Base-by-base conservation (phyloP, 64 coral and sea anemone genomes). In the Dendrophyllia cribrosa region DNA sequence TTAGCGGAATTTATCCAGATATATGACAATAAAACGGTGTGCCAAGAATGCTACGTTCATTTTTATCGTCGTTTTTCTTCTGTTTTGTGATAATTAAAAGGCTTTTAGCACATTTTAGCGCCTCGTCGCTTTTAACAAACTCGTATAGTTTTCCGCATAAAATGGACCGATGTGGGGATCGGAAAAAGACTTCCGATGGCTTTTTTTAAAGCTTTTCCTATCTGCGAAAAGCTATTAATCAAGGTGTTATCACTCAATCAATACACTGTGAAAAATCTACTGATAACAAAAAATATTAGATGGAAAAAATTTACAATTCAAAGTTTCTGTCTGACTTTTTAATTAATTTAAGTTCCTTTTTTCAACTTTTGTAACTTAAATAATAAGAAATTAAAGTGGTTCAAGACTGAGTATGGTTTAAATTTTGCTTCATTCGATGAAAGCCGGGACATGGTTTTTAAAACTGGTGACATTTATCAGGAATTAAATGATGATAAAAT, bases 251-350 rank as follows among this genome's bases (percentile, higher is more conserved):
- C 80, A 20, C 45, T 67, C 45, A 12, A 84, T 84, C 80, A 67
- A 47, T 46, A 67, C 46, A 64, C 15, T 15, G 58, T 23, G 43
- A 64, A 65, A 65, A 84, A 84, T 43, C 9, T n/a, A 68, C 62
- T 13, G 80, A 84, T 84, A 84, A 84, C 80, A 68, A 59, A 65
- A 84, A 84, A 56, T 84, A 84, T 84, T 84, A 67, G 62, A 84
- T 64, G 80, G 62, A 68, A 68, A 9, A 68, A 84, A 84, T 84
- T 84, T 67, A 84, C 66, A 84, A 84, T 84, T 84, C 61, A 84
- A 82, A 64, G 16, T 77, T 43, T 63, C 8, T 84, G 60, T 67
- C 80, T 65, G 56, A 45, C 44, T 67, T 84, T 68, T 66, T 51
- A 47, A 84, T 84, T 84, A 84, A 79, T 50, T 68, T 84, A 20